Conservation (phyloP, 1,140 invertebrate genomes). For the Globodera rostochiensis region DNA sequence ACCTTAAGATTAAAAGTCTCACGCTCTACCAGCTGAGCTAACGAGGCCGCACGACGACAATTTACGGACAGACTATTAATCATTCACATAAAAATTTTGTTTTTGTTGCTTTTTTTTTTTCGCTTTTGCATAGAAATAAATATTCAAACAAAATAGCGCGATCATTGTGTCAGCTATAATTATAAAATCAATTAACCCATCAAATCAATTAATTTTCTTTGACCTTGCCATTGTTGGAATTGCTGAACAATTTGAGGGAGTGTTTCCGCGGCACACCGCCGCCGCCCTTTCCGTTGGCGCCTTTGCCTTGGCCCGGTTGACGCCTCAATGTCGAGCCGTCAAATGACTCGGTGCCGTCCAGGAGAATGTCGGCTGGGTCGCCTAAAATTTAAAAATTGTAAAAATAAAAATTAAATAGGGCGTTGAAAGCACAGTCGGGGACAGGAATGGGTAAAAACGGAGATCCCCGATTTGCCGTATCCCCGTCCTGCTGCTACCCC, state of each 20-base stretch:
- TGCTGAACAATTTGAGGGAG: conserved; percentile 60
- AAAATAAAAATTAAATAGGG: too few species aligned
- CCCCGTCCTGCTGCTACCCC: too few species aligned
- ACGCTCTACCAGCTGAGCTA: conserved; percentile 43
- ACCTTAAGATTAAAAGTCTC: conserved; percentile 41
- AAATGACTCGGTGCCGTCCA: conserved; percentile 26
- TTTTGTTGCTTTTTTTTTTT: too few species aligned
- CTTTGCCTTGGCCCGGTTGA: conserved; percentile 30
- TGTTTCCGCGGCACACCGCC: conserved; percentile 55
- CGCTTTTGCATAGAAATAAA: neutral
- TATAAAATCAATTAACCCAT: neutral
- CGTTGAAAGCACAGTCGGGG: too few species aligned
- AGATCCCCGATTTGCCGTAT: too few species aligned
- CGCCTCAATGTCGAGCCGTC: conserved; percentile 44
- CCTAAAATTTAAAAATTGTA: conserved; percentile 14
- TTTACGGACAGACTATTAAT: too few species aligned
- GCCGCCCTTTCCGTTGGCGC: conserved; percentile 42
- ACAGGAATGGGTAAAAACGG: too few species aligned
- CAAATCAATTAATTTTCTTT: conserved; percentile 16
- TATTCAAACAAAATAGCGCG: conserved; percentile 9
- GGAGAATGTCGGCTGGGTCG: conserved; percentile 10
- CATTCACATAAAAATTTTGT: too few species aligned
- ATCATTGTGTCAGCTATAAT: neutral
- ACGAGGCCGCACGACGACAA: conserved; percentile 7
- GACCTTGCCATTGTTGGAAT: conserved; percentile 37